These are phyloP conservation scores for Tenthredo notha DNA, from an alignment of 2,888 invertebrate species.

Conservation along the genomic window DNA sequence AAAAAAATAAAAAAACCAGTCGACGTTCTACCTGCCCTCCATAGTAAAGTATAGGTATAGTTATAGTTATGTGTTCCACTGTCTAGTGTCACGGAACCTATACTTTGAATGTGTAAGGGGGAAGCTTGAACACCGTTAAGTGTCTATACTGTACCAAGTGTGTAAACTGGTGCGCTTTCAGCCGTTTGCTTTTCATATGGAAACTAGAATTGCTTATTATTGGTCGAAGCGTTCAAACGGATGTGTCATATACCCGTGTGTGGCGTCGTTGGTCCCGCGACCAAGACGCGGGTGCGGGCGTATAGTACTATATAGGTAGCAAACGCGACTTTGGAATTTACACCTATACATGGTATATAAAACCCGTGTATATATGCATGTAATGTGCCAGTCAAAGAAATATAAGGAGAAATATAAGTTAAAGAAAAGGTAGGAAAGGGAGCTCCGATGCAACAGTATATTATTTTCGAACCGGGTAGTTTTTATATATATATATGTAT, in stretches of 20 bases:
- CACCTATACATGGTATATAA: background rate
- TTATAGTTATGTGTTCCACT: background rate
- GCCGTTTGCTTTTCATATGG: slow-evolving; percentile 48
- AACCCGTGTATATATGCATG: background rate
- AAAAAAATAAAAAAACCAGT: background rate
- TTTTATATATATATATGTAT: no score
- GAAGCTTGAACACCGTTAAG: slow-evolving; percentile 40
- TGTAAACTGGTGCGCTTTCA: slow-evolving; percentile 48
- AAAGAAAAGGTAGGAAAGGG: slow-evolving; percentile 9
- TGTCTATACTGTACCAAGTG: slow-evolving; percentile 37
- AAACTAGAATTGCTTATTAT: slow-evolving; percentile 46
- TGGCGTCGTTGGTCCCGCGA: slow-evolving; percentile 4
- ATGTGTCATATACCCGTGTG: slow-evolving; percentile 38
- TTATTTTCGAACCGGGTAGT: background rate
- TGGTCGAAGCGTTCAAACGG: slow-evolving; percentile 44
- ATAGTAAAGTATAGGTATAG: background rate
- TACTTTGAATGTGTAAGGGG: background rate
- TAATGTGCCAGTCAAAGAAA: background rate
- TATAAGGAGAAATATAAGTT: background rate
- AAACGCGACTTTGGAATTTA: slow-evolving; percentile 28
- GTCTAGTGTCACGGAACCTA: slow-evolving; percentile 18
- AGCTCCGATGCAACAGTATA: background rate
- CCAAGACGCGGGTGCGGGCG: background rate
- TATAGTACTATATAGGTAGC: background rate
- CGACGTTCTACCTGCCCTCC: background rate